phyloP scores from a whole-genome alignment of 2,888 invertebrate genomes.

The Spodoptera exigua region DNA sequence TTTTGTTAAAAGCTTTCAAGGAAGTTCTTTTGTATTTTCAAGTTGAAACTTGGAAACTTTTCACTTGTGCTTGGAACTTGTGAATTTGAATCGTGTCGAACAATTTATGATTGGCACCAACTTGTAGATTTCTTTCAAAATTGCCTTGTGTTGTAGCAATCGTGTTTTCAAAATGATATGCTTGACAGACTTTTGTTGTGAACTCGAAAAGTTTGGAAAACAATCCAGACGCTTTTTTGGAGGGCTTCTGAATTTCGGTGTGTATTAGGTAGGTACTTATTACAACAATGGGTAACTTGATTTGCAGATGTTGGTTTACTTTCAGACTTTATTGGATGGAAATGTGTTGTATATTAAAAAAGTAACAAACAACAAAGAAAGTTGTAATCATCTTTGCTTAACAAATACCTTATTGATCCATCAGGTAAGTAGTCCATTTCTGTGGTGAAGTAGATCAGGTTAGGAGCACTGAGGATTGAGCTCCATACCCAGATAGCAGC shows the following conservation, averaged over 20 bases:
- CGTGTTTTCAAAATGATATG: constrained; percentile 13
- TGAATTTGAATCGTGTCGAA: constrained; percentile 26
- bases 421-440: constrained; percentile 87
- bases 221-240: not conserved
- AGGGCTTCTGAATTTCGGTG: not conserved
- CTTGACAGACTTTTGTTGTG: constrained; percentile 1
- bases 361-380: no score
- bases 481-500: constrained; percentile 95
- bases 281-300: not conserved
- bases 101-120: constrained; percentile 31
- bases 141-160: constrained; percentile 20
- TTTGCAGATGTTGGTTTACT: constrained; percentile 18
- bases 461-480: constrained; percentile 94
- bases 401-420: constrained; percentile 73
- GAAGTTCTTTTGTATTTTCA: constrained; percentile 17
- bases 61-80: constrained; percentile 22
- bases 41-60: constrained; percentile 24
- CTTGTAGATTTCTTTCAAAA: constrained; percentile 23
- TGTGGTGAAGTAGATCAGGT: constrained; percentile 95
- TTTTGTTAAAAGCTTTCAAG: constrained; percentile 39
- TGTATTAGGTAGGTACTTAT: no score
- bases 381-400: no score
- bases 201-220: constrained; percentile 12
- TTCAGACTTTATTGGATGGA: not conserved
- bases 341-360: no score